These are phyloP conservation scores for Sphinx pinastri DNA, from an alignment of 2,888 invertebrate genomes.

Conservation along the genomic window DNA sequence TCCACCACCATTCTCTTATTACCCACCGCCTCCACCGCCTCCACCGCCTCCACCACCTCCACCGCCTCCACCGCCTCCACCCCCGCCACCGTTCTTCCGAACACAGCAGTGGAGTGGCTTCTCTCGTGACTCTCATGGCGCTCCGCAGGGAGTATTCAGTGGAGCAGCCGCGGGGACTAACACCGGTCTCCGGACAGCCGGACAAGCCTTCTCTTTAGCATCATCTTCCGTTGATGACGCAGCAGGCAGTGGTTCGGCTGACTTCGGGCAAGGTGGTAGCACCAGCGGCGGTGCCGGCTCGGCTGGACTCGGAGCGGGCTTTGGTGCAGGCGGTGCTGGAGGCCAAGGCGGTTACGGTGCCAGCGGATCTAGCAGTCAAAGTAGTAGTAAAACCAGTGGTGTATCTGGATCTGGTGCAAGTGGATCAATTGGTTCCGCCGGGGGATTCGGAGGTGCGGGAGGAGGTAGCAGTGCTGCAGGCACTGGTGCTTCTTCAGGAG, in stretches of 20 bases:
- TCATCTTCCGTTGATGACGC: constrained; percentile 37
- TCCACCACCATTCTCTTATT: constrained; percentile 22
- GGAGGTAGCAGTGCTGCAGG: neutral
- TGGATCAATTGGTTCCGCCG: neutral
- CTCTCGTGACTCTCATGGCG: constrained; percentile 39
- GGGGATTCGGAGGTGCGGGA: neutral
- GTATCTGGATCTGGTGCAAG: neutral
- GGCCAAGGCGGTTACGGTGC: constrained; percentile 13
- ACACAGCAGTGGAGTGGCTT: constrained; percentile 46
- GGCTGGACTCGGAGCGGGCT: neutral
- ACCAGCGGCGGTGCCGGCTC: constrained; percentile 47
- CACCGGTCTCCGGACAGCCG: constrained; percentile 33
- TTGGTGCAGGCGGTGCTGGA: constrained; percentile 17
- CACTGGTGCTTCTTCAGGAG: neutral
- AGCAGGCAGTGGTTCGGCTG: constrained; percentile 24
- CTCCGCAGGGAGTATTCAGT: constrained; percentile 44
- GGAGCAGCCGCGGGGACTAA: constrained; percentile 46
- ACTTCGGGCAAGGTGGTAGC: constrained; percentile 1
- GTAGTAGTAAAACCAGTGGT: neutral
- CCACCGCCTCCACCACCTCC: constrained; percentile 40
- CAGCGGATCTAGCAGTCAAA: constrained; percentile 17
- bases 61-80: constrained; percentile 21
- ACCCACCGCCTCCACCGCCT: constrained; percentile 32
- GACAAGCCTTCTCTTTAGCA: constrained; percentile 46
- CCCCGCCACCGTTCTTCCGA: constrained; percentile 43